Conservation (phyloP, 2,888 invertebrate species). For the Caenorhabditis sp. region DNA sequence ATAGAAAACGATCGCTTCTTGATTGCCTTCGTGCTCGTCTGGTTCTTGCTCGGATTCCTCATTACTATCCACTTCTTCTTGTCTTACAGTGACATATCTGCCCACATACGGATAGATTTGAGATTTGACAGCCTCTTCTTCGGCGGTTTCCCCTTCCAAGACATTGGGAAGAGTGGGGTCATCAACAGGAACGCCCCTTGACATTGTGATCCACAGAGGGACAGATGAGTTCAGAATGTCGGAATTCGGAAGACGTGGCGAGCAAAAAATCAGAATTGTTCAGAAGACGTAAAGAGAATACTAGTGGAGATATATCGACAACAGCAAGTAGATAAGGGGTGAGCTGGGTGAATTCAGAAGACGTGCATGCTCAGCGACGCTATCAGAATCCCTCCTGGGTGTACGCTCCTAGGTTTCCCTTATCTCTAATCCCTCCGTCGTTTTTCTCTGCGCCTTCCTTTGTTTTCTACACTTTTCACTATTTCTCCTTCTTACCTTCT, state of each 20-base stretch:
- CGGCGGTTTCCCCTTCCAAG: not conserved
- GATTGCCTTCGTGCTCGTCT: no score
- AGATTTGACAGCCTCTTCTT: not conserved
- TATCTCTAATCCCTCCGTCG: not conserved
- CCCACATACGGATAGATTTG: not conserved
- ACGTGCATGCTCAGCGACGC: not conserved
- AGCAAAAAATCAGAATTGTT: no score
- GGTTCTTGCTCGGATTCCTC: no score
- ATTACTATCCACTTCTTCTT: no score
- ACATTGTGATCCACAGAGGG: not conserved
- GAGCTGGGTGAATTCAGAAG: not conserved
- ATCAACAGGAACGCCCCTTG: not conserved
- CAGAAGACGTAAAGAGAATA: not conserved
- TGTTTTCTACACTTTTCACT: conserved; percentile 3
- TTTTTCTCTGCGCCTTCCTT: not conserved
- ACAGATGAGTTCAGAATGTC: no score
- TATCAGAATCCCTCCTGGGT: no score
- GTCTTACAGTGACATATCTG: no score
- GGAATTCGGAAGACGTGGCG: no score
- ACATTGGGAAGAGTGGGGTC: not conserved
- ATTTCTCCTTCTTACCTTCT: not conserved
- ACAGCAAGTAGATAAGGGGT: not conserved
- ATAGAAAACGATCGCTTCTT: no score
- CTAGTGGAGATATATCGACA: not conserved
- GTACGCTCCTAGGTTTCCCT: not conserved